Base-by-base conservation (phyloP, 2,888 invertebrate genomes). In the Chrysolina americana region DNA sequence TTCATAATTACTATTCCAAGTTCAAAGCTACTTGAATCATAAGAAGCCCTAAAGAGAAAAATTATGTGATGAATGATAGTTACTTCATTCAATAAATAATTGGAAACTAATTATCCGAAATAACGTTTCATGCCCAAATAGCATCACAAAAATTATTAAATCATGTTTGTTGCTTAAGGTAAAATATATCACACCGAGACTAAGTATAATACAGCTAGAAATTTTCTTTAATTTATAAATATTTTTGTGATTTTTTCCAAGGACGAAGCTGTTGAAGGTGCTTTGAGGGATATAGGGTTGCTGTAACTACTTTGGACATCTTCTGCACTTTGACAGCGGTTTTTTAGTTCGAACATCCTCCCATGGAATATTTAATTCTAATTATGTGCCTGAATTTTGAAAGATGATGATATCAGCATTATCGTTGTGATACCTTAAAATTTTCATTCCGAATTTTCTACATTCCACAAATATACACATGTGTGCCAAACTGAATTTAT, bases 191-290 rank as follows among this genome's bases (percentile, higher is more conserved):
- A 53, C 23, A 28, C 28, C 59, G 36, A 59, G 59, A 59, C 59
- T 59, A 48, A 63, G 64, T 44, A 64, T 64, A 64, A 44, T 41
- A 64, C 1, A n/a, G 15, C 36, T 41, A 15, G 28, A 63, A 44
- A 63, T n/a, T 15, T n/a, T 56, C 56, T 48, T 56, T 56, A 75
- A 71, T 71, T 65, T 69, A 36, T 28, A 36, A 36, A 59, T 59
- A 80, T 78, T 81, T 81, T 77, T 81, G 76, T 76, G 80, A 86
- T 78, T 85, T 84, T 85, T 84, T 81, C 82, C 77, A 87, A 95
- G 97, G 97, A 97, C 89, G 97, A 97, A 93, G 96, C 95, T 86
- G 94, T 97, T 90, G 96, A 97, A 90, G 95, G 94, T 87, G 95
- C 96, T 88, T 94, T 97, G 88, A 94, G 95, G 89, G 97, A 97